Base-by-base conservation (phyloP, 2,797 vertebrate genomes). In the Amblyopsis hoosieri region DNA sequence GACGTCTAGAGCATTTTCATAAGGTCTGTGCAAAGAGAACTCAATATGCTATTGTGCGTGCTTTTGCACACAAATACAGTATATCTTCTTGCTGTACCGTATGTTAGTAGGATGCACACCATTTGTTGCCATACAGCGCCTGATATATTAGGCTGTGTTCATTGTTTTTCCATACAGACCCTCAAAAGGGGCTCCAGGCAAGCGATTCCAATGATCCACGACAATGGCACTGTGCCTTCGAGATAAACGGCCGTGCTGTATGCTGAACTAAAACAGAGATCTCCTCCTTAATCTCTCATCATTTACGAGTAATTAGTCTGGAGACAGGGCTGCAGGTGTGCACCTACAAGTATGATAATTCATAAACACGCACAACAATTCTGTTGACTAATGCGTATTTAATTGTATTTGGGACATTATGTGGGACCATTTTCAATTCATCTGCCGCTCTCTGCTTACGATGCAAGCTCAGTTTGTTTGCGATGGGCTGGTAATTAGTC, bases 401-500 rank as follows among this genome's bases (percentile, higher is more conserved):
- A 70, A 67, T 51, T 77, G 60, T 58, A 60, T 66, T 66, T 58
- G 69, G 75, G 51, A 62, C 53, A 59, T 71, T 75, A 77, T 58
- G 64, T 60, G 53, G 49, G 56, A 23, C 15, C 45, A 23, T 52
- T 57, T 64, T 65, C 53, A 60, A 37, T 37, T 37, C 37, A 6
- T 37, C 37, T 37, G 37, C 19, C 56, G 33, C 23, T 65, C 54
- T 64, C 17, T 45, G 64, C 79, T 71, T 80, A 66, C 57, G 33
- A 59, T 58, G 23, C 45, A 12, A 54, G 70, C 63, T 72, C 67
- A 61, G 80, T 70, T 76, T 58, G 71, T 79, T 73, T 75, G 68
- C 71, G 67, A 73, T 64, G 47, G 72, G 66, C 46, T 61, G 47
- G 73, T 83, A 83, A 88, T 87, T 83, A 83, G 76, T 76, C 73